A percentile compares a stretch with the other conserved stretches of the same genome.
Conservation (phyloP, 2,113 vertebrate species). For the Catagonus wagneri region DNA sequence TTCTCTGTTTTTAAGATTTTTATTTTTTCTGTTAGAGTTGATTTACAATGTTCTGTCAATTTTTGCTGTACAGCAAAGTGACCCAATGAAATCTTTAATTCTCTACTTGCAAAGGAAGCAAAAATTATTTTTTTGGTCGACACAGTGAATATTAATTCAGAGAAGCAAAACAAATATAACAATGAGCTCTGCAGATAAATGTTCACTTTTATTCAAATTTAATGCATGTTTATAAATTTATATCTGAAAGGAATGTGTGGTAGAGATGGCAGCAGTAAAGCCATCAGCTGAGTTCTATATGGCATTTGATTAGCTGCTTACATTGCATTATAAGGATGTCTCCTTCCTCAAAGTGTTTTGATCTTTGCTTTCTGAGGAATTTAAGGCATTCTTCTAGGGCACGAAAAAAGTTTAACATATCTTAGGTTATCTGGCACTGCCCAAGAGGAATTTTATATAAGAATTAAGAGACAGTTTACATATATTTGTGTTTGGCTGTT, state of each 20-base stretch:
- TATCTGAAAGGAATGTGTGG: not conserved
- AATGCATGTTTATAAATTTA: not conserved
- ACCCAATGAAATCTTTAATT: not conserved
- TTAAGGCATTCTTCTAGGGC: not conserved
- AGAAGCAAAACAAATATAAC: not conserved
- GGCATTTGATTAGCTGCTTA: not conserved
- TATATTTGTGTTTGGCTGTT: not conserved
- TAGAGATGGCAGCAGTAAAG: not conserved
- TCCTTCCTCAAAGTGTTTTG: not conserved
- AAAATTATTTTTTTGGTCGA: not conserved
- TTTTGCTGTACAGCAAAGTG: too few species aligned
- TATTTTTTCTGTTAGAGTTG: not conserved
- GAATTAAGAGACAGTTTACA: not conserved
- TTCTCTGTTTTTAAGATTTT: not conserved
- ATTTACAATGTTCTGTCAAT: too few species aligned
- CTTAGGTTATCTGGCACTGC: not conserved
- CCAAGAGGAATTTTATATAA: not conserved
- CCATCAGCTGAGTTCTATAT: not conserved
- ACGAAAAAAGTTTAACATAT: not conserved
- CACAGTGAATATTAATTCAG: not conserved
- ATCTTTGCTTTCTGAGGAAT: conserved; percentile 16
- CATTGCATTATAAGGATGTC: not conserved
- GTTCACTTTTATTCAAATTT: not conserved
- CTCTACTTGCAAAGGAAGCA: not conserved
- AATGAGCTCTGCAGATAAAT: not conserved